Conservation (phyloP, 2,888 invertebrate genomes). For the Himalopsyche tibetana region DNA sequence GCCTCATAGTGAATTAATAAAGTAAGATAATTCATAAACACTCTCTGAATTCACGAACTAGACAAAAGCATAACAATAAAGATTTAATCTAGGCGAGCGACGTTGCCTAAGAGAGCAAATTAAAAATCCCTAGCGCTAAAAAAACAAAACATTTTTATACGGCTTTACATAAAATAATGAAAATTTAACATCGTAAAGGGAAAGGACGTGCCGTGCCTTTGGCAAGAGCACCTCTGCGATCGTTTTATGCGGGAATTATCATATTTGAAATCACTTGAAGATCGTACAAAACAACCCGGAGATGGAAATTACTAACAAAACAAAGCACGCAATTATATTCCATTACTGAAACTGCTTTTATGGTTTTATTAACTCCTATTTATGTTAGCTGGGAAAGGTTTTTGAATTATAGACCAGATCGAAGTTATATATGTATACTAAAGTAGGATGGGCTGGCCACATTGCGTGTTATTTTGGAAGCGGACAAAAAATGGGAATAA, state of each 20-base stretch:
- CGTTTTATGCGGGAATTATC: slow-evolving; percentile 32
- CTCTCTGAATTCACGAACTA: not conserved
- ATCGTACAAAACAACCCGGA: not conserved
- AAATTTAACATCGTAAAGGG: slow-evolving; percentile 14
- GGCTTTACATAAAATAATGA: slow-evolving; percentile 41
- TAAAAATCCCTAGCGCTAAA: slow-evolving; percentile 14
- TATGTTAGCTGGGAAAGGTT: no score
- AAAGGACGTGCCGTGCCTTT: not conserved
- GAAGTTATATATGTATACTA: no score
- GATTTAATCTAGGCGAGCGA: not conserved
- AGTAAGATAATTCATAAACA: not conserved
- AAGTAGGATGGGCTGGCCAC: no score
- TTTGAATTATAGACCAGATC: no score
- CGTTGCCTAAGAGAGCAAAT: not conserved
- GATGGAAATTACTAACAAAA: slow-evolving; percentile 3
- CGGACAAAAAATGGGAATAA: no score
- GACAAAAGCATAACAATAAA: not conserved
- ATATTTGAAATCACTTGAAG: not conserved
- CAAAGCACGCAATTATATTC: no score
- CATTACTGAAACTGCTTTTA: no score
- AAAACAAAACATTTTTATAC: slow-evolving; percentile 29
- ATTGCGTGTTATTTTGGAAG: no score
- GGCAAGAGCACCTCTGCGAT: not conserved
- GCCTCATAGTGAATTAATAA: no score
- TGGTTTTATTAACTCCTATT: no score